phyloP scores from a whole-genome alignment of 2,888 invertebrate species.

The Sinopyrophorus schimmeli region DNA sequence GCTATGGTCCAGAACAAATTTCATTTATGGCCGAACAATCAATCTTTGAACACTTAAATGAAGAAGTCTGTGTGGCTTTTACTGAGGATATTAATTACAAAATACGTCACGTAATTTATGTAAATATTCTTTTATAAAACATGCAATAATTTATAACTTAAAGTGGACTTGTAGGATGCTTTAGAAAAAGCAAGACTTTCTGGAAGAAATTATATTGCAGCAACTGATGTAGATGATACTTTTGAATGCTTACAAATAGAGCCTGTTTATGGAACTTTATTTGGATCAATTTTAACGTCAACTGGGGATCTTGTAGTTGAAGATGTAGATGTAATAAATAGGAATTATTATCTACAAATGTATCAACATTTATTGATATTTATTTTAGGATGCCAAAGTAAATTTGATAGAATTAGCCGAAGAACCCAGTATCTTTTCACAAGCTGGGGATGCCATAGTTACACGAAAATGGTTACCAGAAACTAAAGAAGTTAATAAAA shows the following conservation, averaged over 20 bases:
- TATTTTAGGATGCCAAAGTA: conserved; percentile 35
- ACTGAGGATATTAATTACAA: conserved; percentile 53
- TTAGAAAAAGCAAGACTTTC: conserved; percentile 47
- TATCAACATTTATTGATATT: not conserved
- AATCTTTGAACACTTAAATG: conserved; percentile 44
- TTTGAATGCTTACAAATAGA: conserved; percentile 49
- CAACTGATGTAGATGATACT: conserved; percentile 48
- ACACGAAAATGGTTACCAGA: conserved; percentile 48
- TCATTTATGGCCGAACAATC: conserved; percentile 49
- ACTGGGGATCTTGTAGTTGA: conserved; percentile 46
- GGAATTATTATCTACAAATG: conserved; percentile 17
- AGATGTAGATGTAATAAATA: conserved; percentile 51
- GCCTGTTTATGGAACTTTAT: conserved; percentile 49
- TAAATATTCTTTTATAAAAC: conserved; percentile 37
- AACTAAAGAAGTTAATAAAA: conserved; percentile 39
- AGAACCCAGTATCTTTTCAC: conserved; percentile 41
- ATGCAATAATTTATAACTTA: not conserved
- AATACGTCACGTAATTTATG: conserved; percentile 51
- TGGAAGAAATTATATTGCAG: conserved; percentile 46
- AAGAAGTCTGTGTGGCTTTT: conserved; percentile 47
- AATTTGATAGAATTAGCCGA: conserved; percentile 46
- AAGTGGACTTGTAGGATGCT: conserved; percentile 51
- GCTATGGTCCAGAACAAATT: conserved; percentile 48
- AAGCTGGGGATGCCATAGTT: conserved; percentile 45
- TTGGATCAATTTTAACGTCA: conserved; percentile 47